A percentile compares a stretch with the other conserved stretches of the same genome.
Evolutionary conservation across 2,797 vertebrate genomes (phyloP).

Genomic region (Microtus obscurus): DNA sequence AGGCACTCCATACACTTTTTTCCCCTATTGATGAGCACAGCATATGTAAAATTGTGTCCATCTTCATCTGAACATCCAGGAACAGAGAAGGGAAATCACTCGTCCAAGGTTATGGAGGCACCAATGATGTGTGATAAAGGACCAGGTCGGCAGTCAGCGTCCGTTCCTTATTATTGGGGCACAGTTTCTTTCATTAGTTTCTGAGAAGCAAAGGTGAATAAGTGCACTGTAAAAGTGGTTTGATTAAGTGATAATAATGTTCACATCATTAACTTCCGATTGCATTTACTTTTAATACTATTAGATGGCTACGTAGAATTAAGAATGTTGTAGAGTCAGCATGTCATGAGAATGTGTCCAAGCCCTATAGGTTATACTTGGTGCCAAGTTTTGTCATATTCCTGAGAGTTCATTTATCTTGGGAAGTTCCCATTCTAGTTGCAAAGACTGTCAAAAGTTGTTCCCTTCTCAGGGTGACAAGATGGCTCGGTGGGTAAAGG

Average conservation of each 20-base stretch:
- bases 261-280: slow-evolving; percentile 78
- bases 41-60: not conserved
- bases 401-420: slow-evolving; percentile 13
- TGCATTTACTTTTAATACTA: slow-evolving; percentile 66
- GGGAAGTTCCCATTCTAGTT: not conserved
- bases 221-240: slow-evolving; percentile 56
- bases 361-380: slow-evolving; percentile 5
- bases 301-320: slow-evolving; percentile 62
- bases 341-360: slow-evolving; percentile 42
- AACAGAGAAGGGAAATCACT: not conserved
- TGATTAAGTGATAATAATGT: slow-evolving; percentile 71
- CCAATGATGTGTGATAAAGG: not conserved
- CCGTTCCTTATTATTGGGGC: not conserved
- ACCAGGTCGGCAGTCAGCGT: not conserved
- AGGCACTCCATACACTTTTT: not conserved
- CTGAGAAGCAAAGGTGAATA: slow-evolving; percentile 68
- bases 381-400: slow-evolving; percentile 18
- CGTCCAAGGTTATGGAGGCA: not conserved
- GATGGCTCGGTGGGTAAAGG: not conserved
- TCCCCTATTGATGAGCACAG: not conserved
- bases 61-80: slow-evolving; percentile 41
- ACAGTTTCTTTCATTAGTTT: slow-evolving; percentile 59
- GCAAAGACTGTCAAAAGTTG: slow-evolving; percentile 23
- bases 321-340: slow-evolving; percentile 62
- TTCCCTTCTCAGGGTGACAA: not conserved